These are phyloP conservation scores for Diphyllodes magnificus DNA, from an alignment of 2,113 vertebrate species.

Conservation along the genomic window DNA sequence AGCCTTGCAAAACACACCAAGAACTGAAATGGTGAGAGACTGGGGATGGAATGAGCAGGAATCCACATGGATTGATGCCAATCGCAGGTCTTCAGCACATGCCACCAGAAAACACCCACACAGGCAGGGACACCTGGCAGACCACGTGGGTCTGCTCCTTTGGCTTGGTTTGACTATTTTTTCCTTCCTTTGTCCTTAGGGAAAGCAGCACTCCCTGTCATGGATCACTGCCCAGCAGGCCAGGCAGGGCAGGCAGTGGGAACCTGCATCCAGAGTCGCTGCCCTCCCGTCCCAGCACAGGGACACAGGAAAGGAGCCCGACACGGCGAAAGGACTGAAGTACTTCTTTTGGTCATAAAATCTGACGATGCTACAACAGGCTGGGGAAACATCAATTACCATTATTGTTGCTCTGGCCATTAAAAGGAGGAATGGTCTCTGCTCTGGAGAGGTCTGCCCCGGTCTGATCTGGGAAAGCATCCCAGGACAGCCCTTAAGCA, in stretches of 20 bases:
- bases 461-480: conserved; percentile 22
- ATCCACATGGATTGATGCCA: accelerated
- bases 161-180: accelerated
- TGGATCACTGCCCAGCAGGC: not conserved
- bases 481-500: not conserved
- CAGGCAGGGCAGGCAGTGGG: not conserved
- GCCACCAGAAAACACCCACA: not conserved
- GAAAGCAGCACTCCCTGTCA: accelerated
- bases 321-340: not conserved
- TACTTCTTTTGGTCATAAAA: not conserved
- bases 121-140: not conserved
- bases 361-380: not conserved
- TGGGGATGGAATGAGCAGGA: not conserved
- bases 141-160: not conserved
- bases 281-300: not conserved
- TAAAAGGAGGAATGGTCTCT: conserved; percentile 5
- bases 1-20: not conserved
- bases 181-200: not conserved
- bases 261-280: accelerated
- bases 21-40: not conserved
- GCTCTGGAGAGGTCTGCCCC: not conserved
- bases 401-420: not conserved
- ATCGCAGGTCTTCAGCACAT: not conserved
- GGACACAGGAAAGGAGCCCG: not conserved
- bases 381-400: conserved; percentile 12